These are phyloP conservation scores for Eleginops maclovinus DNA, from an alignment of 2,113 vertebrate species.

Conservation along the genomic window DNA sequence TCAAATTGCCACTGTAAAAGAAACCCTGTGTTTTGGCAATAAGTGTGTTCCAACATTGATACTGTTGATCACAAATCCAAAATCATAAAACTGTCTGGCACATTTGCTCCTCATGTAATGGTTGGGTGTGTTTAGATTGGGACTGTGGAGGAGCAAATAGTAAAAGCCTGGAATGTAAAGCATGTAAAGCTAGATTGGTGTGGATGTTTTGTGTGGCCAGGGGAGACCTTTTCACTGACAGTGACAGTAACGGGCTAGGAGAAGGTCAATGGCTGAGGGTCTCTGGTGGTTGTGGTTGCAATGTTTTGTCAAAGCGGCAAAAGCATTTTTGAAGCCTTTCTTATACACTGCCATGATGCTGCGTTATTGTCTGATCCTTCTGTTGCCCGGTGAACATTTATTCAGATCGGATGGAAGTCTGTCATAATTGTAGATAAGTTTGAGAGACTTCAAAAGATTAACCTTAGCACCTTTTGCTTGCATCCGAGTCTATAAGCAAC, in stretches of 20 bases:
- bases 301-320: constrained; percentile 26
- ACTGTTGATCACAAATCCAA: constrained; percentile 42
- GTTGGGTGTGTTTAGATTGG: constrained; percentile 36
- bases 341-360: constrained; percentile 1
- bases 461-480: not conserved
- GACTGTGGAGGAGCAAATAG: constrained; percentile 22
- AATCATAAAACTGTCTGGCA: constrained; percentile 46
- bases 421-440: not conserved
- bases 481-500: not conserved
- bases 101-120: constrained; percentile 26
- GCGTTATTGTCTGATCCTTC: constrained; percentile 11
- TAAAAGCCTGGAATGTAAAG: constrained; percentile 64
- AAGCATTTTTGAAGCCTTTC: not conserved
- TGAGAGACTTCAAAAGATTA: constrained; percentile 5
- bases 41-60: constrained; percentile 8
- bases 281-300: constrained; percentile 27
- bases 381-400: not conserved
- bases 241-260: constrained; percentile 57
- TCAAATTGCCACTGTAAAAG: constrained; percentile 5
- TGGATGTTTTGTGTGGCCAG: constrained; percentile 38
- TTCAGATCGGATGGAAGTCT: not conserved
- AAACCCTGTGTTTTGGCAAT: constrained; percentile 28
- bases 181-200: constrained; percentile 47
- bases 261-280: constrained; percentile 57
- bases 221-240: constrained; percentile 59